Conservation (phyloP, 2,797 vertebrate species). For the Alectoris magna region DNA sequence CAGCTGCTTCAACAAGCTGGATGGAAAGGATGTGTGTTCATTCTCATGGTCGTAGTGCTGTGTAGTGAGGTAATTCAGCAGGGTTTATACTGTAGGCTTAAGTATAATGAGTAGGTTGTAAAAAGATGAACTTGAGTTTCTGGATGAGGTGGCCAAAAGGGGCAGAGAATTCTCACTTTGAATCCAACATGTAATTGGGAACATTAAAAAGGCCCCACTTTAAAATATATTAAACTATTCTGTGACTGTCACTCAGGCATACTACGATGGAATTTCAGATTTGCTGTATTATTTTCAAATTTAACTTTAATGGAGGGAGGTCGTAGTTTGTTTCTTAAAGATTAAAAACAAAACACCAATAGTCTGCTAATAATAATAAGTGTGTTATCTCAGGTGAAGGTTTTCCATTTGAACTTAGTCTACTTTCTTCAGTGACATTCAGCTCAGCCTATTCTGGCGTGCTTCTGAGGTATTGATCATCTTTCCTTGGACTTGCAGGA, state of each 20-base stretch:
- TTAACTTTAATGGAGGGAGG: not conserved
- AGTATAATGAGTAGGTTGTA: not conserved
- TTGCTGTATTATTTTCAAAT: not conserved
- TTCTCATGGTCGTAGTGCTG: not conserved
- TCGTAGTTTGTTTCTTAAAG: not conserved
- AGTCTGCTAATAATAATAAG: not conserved
- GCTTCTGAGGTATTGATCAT: not conserved
- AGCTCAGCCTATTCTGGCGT: not conserved
- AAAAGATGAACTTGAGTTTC: not conserved
- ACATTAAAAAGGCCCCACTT: not conserved
- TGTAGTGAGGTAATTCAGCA: not conserved
- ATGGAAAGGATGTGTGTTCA: slow-evolving; percentile 30
- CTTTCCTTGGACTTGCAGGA: not conserved
- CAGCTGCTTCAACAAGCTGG: not conserved
- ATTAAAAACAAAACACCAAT: not conserved
- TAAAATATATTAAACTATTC: not conserved
- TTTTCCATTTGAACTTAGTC: not conserved
- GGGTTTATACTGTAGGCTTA: not conserved
- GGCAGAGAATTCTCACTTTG: not conserved
- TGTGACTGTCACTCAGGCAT: not conserved
- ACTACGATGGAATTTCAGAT: not conserved
- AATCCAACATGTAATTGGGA: not conserved
- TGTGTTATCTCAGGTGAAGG: not conserved
- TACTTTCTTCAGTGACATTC: not conserved
- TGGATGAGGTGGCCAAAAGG: not conserved